phyloP scores from a whole-genome alignment of 2,113 vertebrate genomes.

The Morone saxatilis region DNA sequence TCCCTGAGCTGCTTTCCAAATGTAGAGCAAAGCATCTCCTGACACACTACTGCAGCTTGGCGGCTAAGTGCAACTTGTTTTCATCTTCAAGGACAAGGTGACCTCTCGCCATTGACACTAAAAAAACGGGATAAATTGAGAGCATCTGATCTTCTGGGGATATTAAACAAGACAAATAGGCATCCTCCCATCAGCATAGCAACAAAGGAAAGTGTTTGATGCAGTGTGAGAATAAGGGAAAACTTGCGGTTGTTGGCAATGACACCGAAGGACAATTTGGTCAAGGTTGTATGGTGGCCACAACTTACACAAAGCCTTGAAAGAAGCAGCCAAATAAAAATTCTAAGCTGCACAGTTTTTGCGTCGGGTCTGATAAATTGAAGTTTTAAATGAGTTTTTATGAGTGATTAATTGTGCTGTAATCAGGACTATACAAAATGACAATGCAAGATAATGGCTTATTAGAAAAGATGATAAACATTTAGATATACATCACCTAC shows the following conservation, averaged over 20 bases:
- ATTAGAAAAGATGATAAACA: neutral
- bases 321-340: neutral
- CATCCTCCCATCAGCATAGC: slow-evolving; percentile 45
- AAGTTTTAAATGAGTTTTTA: neutral
- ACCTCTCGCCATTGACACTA: slow-evolving; percentile 42
- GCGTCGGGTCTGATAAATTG: neutral
- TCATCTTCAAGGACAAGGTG: slow-evolving; percentile 72
- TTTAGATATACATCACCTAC: neutral
- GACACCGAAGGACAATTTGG: slow-evolving; percentile 21
- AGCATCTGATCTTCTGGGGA: slow-evolving; percentile 69
- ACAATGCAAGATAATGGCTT: neutral
- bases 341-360: neutral
- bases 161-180: slow-evolving; percentile 65
- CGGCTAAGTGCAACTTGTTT: slow-evolving; percentile 58
- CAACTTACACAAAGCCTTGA: neutral
- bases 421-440: neutral
- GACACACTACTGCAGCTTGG: slow-evolving; percentile 37
- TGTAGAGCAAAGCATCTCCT: slow-evolving; percentile 72
- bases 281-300: neutral
- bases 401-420: neutral
- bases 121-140: slow-evolving; percentile 48
- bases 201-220: slow-evolving; percentile 47
- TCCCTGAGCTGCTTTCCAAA: slow-evolving; percentile 74
- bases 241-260: neutral
- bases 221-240: slow-evolving; percentile 26